Conservation (phyloP, 2,797 vertebrate genomes). For the Chaetophractus vellerosus region DNA sequence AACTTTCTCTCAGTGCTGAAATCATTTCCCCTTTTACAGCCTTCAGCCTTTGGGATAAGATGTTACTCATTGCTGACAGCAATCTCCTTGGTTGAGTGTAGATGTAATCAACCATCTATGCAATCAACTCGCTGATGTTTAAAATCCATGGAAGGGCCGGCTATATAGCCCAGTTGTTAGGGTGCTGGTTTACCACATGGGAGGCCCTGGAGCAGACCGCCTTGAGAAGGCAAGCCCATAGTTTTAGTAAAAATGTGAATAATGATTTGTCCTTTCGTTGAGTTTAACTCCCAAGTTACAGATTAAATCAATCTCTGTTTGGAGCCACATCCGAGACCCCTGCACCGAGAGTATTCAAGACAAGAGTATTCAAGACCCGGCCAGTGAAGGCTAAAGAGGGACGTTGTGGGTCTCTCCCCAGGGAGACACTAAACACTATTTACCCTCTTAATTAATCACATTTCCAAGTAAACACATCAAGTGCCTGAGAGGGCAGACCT, state of each 20-base stretch:
- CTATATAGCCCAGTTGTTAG: no score
- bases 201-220: no score
- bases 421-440: not conserved
- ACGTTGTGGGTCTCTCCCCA: not conserved
- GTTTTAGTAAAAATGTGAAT: not conserved
- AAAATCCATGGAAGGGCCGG: no score
- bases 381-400: not conserved
- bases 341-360: not conserved
- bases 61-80: no score
- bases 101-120: no score
- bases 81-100: no score
- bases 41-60: no score
- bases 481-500: not conserved
- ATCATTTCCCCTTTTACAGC: no score
- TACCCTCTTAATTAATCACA: not conserved
- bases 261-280: not conserved
- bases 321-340: not conserved
- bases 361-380: not conserved
- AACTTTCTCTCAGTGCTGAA: no score
- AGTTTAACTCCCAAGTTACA: not conserved
- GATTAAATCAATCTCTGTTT: not conserved
- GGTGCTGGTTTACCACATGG: no score
- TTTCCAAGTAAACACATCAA: slow-evolving; percentile 2
- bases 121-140: no score
- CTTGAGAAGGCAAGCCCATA: no score